Evolutionary conservation across 2,888 invertebrate genomes (phyloP).

Genomic region (Acrobeloides nanus): DNA sequence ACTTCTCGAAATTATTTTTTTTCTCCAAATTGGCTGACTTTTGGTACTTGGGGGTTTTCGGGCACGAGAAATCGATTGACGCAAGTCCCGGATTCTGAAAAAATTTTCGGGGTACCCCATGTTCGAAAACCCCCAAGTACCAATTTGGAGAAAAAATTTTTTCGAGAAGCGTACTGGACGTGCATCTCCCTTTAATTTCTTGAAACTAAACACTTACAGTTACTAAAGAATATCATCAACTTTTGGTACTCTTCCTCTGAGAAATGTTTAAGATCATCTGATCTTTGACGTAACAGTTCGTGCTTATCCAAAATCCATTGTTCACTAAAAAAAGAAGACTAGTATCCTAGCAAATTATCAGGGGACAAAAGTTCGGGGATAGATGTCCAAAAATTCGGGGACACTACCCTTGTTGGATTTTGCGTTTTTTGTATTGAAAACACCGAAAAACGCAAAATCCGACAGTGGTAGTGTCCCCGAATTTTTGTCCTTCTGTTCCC

Average conservation of each 20-base stretch:
- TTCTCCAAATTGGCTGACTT: no score
- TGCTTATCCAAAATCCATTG: slow-evolving; percentile 97
- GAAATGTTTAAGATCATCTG: slow-evolving; percentile 80
- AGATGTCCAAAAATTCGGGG: no score
- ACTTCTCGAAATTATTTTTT: no score
- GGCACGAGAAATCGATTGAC: no score
- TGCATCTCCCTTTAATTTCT: neutral
- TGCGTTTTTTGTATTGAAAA: no score
- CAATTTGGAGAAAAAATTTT: no score
- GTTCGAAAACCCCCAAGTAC: no score
- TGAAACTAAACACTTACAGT: slow-evolving; percentile 62
- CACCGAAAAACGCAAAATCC: slow-evolving; percentile 21
- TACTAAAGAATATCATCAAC: slow-evolving; percentile 93
- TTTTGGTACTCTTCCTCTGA: slow-evolving; percentile 92
- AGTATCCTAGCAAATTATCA: neutral
- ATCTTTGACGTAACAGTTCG: slow-evolving; percentile 83
- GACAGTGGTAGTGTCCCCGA: no score
- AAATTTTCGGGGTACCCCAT: neutral
- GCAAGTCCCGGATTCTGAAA: neutral
- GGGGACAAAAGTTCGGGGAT: no score
- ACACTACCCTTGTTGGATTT: no score
- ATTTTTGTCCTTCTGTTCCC: no score
- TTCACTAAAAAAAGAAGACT: slow-evolving; percentile 62
- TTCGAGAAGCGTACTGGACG: neutral
- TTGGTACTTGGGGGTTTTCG: no score